A percentile compares a stretch with the other conserved stretches of the same genome.
These are phyloP conservation scores for Morphnarchus princeps DNA, from an alignment of 2,113 vertebrate genomes.

Conservation along the genomic window DNA sequence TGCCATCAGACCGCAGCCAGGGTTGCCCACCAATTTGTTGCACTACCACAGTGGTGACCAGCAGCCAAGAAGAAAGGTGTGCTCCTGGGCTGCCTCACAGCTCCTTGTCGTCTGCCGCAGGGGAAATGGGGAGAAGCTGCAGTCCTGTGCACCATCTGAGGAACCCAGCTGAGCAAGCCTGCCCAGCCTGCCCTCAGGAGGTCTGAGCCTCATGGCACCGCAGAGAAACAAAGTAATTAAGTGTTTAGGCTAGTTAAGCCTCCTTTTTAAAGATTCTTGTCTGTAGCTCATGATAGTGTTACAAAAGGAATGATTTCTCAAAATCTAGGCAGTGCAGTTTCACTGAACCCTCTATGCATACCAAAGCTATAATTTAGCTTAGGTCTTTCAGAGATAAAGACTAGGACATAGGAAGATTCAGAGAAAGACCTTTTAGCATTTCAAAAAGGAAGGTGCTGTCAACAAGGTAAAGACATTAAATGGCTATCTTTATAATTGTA, in stretches of 20 bases:
- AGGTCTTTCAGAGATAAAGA: background rate
- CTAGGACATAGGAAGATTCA: background rate
- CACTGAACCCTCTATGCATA: background rate
- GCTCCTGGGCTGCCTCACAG: background rate
- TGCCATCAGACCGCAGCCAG: rapidly evolving
- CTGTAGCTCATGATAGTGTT: background rate
- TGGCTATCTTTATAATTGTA: background rate
- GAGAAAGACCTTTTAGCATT: background rate
- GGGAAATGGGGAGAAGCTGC: background rate
- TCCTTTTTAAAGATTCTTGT: background rate
- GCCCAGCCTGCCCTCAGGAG: background rate
- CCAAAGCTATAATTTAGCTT: background rate
- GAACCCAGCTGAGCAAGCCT: background rate
- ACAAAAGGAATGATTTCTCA: background rate
- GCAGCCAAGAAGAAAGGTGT: background rate
- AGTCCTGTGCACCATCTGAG: background rate
- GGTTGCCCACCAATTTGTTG: background rate
- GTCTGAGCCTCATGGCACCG: rapidly evolving
- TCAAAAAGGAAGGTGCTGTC: background rate
- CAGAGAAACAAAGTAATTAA: background rate
- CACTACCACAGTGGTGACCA: rapidly evolving
- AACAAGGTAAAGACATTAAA: background rate
- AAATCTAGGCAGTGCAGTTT: background rate
- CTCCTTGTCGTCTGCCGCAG: rapidly evolving
- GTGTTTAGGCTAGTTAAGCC: background rate